Base-by-base conservation (phyloP, 2,797 vertebrate species). In the Hafferia zeledoni region DNA sequence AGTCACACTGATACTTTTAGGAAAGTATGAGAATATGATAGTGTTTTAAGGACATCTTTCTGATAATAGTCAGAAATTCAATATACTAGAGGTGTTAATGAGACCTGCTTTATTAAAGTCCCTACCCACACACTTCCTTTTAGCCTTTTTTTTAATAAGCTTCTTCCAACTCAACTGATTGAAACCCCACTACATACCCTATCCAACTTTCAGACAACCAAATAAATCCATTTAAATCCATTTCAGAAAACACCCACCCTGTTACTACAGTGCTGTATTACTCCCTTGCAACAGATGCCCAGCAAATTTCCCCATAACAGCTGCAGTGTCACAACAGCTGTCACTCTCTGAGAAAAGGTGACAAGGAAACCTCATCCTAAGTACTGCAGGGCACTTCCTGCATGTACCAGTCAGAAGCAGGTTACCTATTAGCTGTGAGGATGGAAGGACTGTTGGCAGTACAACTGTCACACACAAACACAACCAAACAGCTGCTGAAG, bases 241-340 rank as follows among this genome's bases (percentile, higher is more conserved):
- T 75, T 33, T 22, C 52, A 83, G 43, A 61, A 24, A n/a, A 1
- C 0, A 0, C 16, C 13, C 7, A 24, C 2, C 1, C 41, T 50
- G 19, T 9, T 69, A 28, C 27, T 61, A 41, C 10, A 37, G 17
- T 14, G 24, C n/a, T 57, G 15, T 30, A 20, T 68, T 44, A 57
- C 22, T 41, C 22, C 39, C 12, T 55, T 31, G n/a, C 49, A 46
- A 55, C 23, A 89, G 53, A 65, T 13, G 41, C 24, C 33, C 41
- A 24, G 44, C 27, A 50, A 81, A 27, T 16, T 60, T 59, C 41
- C 22, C 39, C 63, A 57, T n/a, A 67, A 14, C 79, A 93, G 84
- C 74, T 80, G 82, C 53, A 31, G 46, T 10, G 19, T 22, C 13
- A 50, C 11, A 30, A 35, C 44, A 83, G 82, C 63, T 61, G 68